Base-by-base conservation (phyloP, 2,797 vertebrate genomes). In the Otus scops region DNA sequence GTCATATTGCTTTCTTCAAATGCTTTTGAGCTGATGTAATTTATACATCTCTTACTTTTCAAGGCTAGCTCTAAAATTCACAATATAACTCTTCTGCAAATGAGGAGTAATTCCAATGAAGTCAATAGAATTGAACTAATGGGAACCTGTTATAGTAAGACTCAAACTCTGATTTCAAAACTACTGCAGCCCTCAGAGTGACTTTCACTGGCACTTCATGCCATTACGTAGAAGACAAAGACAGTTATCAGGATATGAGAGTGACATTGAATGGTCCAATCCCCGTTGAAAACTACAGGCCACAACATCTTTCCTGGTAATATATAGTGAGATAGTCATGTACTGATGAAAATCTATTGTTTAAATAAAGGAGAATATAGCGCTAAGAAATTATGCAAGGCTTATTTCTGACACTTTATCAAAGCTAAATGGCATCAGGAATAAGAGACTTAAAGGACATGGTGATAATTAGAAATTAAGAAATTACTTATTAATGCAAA, bases 401-500 rank as follows among this genome's bases (percentile, higher is more conserved):
- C 63, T 71, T 63, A 64, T 84, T 89, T 89, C 64, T 89, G 53
- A 59, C 70, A 76, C 56, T 79, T 69, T 81, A 81, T 93, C 74
- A 92, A 81, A 95, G 26, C 3, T 65, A 86, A 97, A 93, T 56
- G 18, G 10, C 53, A 84, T 48, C 48, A 93, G 54, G 65, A 91
- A 48, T 67, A 77, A 79, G 74, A 80, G 51, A 70, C 54, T 82
- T 71, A 83, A 75, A 95, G 75, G 86, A 94, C 85, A 90, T 8
- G 21, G 67, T 69, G 68, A 70, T 85, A 71, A 59, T 71, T 85
- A 88, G 92, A 94, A 94, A 88, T 77, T 50, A 85, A 87, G 60
- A 54, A 88, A 70, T 77, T 47, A 92, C 54, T 97, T 93, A 93
- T 85, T 89, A 39, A 70, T 71, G 69, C 60, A 83, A 68, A 88